A percentile compares a stretch with the other conserved stretches of the same genome.
These are phyloP conservation scores for Chromoteleia sp. DNA, from an alignment of 2,888 invertebrate species.

Conservation along the genomic window DNA sequence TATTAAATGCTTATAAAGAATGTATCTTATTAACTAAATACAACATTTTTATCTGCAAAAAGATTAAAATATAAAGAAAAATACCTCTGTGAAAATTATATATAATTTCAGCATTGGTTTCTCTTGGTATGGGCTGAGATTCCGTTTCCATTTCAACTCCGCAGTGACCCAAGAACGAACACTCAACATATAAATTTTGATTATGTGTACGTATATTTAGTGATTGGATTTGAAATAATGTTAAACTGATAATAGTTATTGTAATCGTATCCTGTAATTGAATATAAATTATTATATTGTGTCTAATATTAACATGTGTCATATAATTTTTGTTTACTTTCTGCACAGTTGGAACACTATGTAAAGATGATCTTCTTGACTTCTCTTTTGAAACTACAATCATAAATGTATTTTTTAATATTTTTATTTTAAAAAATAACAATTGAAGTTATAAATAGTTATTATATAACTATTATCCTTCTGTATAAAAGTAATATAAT, in stretches of 20 bases:
- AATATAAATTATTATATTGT: neutral
- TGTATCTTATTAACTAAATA: no score
- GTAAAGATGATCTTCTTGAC: no score
- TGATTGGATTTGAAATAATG: conserved; percentile 71
- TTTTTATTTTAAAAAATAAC: no score
- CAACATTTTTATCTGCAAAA: neutral
- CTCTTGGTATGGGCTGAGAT: conserved; percentile 73
- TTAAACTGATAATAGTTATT: conserved; percentile 76
- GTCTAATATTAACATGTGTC: no score
- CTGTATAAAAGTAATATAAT: no score
- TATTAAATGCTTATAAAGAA: no score
- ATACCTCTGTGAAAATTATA: conserved; percentile 75
- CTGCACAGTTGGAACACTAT: no score
- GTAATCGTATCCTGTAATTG: conserved; percentile 69
- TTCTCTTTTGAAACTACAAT: no score
- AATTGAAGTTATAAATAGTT: no score
- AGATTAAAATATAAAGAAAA: neutral
- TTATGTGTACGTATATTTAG: conserved; percentile 73
- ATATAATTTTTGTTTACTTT: no score
- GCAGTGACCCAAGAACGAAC: conserved; percentile 77
- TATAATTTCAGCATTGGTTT: conserved; percentile 62
- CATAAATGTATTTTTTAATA: no score
- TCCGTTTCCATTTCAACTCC: conserved; percentile 79
- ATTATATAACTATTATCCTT: no score
- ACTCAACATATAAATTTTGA: conserved; percentile 77